Evolutionary conservation across 2,797 vertebrate genomes (phyloP).

Genomic region (Scolopax bukidnonensis): DNA sequence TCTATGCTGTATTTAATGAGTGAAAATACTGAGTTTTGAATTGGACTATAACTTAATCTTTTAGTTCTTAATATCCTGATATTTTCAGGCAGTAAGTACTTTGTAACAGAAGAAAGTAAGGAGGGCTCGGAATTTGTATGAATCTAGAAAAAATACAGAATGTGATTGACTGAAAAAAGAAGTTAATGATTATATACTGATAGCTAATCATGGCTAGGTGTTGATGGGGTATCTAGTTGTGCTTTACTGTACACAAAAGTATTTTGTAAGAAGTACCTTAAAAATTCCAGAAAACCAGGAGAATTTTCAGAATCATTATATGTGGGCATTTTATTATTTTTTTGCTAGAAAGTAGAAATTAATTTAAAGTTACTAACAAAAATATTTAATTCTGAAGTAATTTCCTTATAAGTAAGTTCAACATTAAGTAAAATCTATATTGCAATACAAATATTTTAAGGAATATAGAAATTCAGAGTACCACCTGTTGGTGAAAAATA

Average conservation of each 20-base stretch:
- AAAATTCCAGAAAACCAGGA: background rate
- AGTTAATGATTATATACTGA: background rate
- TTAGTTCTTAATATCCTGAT: background rate
- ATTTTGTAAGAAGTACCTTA: background rate
- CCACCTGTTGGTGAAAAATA: constrained; percentile 20
- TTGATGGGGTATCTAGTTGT: background rate
- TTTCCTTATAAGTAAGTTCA: background rate
- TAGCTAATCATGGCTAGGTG: background rate
- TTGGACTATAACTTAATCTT: background rate
- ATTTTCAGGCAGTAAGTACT: background rate
- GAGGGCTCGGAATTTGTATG: background rate
- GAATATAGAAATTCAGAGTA: constrained; percentile 16
- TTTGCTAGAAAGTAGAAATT: background rate
- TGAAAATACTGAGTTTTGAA: background rate
- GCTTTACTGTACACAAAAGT: background rate
- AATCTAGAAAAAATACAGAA: background rate
- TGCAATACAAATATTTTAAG: background rate
- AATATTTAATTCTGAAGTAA: background rate
- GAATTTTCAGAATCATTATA: background rate
- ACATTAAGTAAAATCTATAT: background rate
- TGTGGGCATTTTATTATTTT: background rate
- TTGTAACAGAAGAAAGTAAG: background rate
- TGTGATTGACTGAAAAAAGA: background rate
- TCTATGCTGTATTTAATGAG: background rate
- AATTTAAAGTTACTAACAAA: background rate